A percentile compares a stretch with the other conserved stretches of the same genome.
These are phyloP conservation scores for Drosophila mayaguana DNA, from an alignment of 2,888 invertebrate species.

Conservation along the genomic window DNA sequence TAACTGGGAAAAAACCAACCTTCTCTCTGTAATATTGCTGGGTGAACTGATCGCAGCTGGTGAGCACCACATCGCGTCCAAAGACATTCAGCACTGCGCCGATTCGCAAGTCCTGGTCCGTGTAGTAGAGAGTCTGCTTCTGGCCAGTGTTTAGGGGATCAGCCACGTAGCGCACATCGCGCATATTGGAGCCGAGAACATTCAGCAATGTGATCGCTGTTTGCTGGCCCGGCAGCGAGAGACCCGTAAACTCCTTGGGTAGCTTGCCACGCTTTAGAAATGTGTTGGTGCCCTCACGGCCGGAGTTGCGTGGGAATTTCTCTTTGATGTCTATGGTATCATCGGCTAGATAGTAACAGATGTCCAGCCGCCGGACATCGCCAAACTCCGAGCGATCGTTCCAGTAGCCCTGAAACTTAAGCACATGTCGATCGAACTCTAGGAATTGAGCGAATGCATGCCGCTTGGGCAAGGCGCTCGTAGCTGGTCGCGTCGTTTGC, in stretches of 20 bases:
- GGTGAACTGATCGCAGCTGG: slow-evolving; percentile 94
- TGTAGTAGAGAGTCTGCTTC: slow-evolving; percentile 81
- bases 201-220: slow-evolving; percentile 87
- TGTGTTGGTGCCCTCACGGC: slow-evolving; percentile 89
- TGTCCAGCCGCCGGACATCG: slow-evolving; percentile 90
- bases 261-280: slow-evolving; percentile 91
- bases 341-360: slow-evolving; percentile 94
- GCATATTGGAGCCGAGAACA: slow-evolving; percentile 87
- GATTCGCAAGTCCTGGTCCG: slow-evolving; percentile 89
- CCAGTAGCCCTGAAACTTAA: slow-evolving; percentile 95
- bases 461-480: slow-evolving; percentile 85
- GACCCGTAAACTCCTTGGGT: slow-evolving; percentile 87
- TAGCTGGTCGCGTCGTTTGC: slow-evolving; percentile 38
- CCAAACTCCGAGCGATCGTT: slow-evolving; percentile 94
- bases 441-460: slow-evolving; percentile 92
- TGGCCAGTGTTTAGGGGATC: slow-evolving; percentile 87
- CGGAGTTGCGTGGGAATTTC: slow-evolving; percentile 88
- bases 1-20: slow-evolving; percentile 32
- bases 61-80: slow-evolving; percentile 92
- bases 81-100: slow-evolving; percentile 93
- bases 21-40: slow-evolving; percentile 92
- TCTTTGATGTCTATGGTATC: slow-evolving; percentile 96
- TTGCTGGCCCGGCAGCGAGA: slow-evolving; percentile 86
- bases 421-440: slow-evolving; percentile 90
- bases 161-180: slow-evolving; percentile 86